These are phyloP conservation scores for Spatulosminthurus flaviceps DNA, from an alignment of 2,888 invertebrate species.

Conservation along the genomic window DNA sequence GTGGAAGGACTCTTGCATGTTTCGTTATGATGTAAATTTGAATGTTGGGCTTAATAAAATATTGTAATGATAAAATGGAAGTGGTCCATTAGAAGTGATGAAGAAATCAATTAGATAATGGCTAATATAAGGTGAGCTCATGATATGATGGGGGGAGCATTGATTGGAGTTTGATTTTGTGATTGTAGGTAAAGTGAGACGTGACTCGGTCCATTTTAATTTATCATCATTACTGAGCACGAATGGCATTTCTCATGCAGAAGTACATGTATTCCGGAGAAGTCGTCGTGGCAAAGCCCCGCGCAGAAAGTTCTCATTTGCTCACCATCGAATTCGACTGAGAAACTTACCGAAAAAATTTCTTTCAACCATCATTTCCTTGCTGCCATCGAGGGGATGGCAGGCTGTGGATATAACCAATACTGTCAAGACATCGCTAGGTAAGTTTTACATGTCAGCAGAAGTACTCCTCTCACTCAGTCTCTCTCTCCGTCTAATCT, in stretches of 20 bases:
- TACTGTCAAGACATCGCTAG: constrained; percentile 41
- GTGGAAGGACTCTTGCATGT: too few relatives aligned
- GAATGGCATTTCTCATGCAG: constrained; percentile 42
- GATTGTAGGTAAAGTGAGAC: constrained; percentile 44
- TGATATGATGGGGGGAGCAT: background rate
- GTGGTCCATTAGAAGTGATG: background rate
- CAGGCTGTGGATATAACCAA: constrained; percentile 43
- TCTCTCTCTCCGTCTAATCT: constrained; percentile 6
- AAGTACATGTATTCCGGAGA: constrained; percentile 43
- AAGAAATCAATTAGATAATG: constrained; percentile 12
- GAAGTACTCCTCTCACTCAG: constrained; percentile 2
- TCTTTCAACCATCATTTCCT: constrained; percentile 40
- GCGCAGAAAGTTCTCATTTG: constrained; percentile 28
- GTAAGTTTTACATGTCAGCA: constrained; percentile 38
- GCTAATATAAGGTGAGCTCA: background rate
- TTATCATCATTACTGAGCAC: constrained; percentile 34
- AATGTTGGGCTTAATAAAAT: background rate
- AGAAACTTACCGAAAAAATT: constrained; percentile 46
- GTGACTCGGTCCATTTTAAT: constrained; percentile 47
- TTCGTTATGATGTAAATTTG: background rate
- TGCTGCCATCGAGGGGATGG: constrained; percentile 44
- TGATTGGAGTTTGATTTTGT: background rate
- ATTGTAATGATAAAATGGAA: background rate
- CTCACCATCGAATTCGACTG: constrained; percentile 42
- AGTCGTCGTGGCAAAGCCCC: constrained; percentile 35